Evolutionary conservation across 2,797 vertebrate genomes (phyloP).

Genomic region (Triplophysa yarkandensis): DNA sequence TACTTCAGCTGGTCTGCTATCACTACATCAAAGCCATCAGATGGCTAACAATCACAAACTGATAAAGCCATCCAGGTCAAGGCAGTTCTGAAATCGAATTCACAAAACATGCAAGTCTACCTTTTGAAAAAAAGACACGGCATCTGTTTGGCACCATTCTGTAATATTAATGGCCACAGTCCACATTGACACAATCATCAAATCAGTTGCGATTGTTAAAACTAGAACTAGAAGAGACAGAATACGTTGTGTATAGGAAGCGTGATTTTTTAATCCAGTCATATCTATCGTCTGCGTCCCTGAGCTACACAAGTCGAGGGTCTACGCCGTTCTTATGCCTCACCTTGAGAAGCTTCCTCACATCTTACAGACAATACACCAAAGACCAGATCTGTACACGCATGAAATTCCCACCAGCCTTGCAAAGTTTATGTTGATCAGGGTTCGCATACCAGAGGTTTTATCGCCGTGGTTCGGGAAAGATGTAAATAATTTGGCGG

Average conservation of each 20-base stretch:
- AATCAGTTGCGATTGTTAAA: constrained; percentile 39
- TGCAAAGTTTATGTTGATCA: constrained; percentile 54
- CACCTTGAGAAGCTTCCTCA: constrained; percentile 42
- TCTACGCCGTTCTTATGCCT: neutral
- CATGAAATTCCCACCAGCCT: constrained; percentile 41
- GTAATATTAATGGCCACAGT: constrained; percentile 49
- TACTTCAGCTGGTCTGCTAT: neutral
- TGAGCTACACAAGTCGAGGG: constrained; percentile 18
- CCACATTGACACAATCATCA: constrained; percentile 38
- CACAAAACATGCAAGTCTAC: constrained; percentile 7
- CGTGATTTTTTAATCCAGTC: constrained; percentile 34
- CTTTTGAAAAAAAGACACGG: constrained; percentile 20
- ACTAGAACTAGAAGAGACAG: constrained; percentile 40
- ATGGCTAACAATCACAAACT: constrained; percentile 24
- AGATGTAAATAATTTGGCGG: constrained; percentile 82
- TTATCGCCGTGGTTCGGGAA: constrained; percentile 24
- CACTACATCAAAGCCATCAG: neutral
- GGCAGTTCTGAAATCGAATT: constrained; percentile 31
- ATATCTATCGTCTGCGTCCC: constrained; percentile 9
- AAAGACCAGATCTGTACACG: constrained; percentile 40
- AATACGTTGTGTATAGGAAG: constrained; percentile 34
- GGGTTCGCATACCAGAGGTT: constrained; percentile 51
- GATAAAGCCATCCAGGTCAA: constrained; percentile 51
- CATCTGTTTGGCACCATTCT: constrained; percentile 13
- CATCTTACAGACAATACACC: constrained; percentile 41